Conservation (phyloP, 2,888 invertebrate species). For the Eulithis prunata region DNA sequence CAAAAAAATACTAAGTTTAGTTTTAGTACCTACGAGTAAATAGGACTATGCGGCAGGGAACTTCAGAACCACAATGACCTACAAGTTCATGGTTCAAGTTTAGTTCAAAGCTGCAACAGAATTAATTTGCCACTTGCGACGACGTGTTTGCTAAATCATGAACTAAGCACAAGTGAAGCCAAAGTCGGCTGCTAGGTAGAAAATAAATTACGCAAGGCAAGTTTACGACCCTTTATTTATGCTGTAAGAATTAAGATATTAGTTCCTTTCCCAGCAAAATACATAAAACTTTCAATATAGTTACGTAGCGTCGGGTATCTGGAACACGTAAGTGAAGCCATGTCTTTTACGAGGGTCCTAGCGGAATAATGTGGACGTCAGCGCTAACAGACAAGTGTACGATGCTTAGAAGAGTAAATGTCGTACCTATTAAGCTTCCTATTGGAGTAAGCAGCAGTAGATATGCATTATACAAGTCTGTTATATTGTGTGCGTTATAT, state of each 20-base stretch:
- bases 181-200: not conserved
- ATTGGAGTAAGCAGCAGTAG: not conserved
- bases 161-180: too few relatives aligned
- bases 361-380: conserved; percentile 18
- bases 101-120: too few relatives aligned
- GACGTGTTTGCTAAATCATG: not conserved
- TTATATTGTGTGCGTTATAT: not conserved
- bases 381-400: conserved; percentile 21
- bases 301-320: conserved; percentile 4
- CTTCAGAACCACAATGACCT: too few relatives aligned
- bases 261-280: conserved; percentile 10
- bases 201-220: conserved; percentile 4
- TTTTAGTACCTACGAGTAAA: too few relatives aligned
- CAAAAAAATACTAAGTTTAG: too few relatives aligned
- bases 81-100: too few relatives aligned
- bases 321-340: conserved; percentile 11
- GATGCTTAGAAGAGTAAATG: conserved; percentile 9
- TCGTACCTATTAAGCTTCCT: conserved; percentile 6
- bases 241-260: conserved; percentile 6
- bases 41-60: too few relatives aligned
- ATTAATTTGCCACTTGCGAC: too few relatives aligned
- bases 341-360: conserved; percentile 15
- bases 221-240: not conserved
- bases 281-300: conserved; percentile 18
- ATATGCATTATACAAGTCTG: too few relatives aligned